Evolutionary conservation across 37 sponge, comb jelly and placozoan species (phyloP).

Genomic region (Spongia lamella): DNA sequence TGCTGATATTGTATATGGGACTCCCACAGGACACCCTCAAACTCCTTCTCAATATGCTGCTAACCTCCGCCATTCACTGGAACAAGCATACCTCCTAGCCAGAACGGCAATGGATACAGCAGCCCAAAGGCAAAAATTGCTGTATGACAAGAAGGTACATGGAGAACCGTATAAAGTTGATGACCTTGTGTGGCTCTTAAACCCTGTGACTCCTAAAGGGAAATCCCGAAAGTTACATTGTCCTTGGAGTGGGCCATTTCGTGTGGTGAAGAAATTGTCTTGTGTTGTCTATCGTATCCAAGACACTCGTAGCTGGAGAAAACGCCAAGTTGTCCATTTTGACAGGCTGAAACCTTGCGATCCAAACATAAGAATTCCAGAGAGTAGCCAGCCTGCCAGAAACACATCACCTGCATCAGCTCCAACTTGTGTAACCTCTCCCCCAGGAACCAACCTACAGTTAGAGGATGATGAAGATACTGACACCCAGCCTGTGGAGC

Average conservation of each 20-base stretch:
- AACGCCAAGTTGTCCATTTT: conserved; percentile 13
- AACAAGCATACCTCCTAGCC: conserved; percentile 10
- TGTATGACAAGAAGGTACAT: conserved; percentile 5
- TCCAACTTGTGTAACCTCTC: too few relatives aligned
- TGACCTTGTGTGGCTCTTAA: conserved; percentile 22
- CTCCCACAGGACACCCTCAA: neutral
- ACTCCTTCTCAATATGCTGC: conserved; percentile 18
- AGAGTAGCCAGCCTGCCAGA: too few relatives aligned
- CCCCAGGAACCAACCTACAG: too few relatives aligned
- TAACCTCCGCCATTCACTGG: conserved; percentile 7
- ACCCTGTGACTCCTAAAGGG: neutral
- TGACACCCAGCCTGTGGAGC: too few relatives aligned
- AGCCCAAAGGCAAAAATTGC: neutral
- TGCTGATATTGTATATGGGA: conserved; percentile 22
- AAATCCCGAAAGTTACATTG: conserved; percentile 3
- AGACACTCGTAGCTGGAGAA: neutral
- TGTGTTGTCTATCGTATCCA: too few relatives aligned
- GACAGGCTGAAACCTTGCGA: conserved; percentile 15
- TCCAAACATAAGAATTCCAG: neutral
- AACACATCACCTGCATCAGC: too few relatives aligned
- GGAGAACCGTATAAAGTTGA: conserved; percentile 1
- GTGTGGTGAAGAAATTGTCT: conserved; percentile 9
- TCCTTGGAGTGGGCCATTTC: conserved; percentile 31
- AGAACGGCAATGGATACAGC: neutral
- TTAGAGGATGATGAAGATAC: too few relatives aligned